phyloP scores from a whole-genome alignment of 92 coral and sea anemone genomes.

The Hydrozoanthus gracilis region DNA sequence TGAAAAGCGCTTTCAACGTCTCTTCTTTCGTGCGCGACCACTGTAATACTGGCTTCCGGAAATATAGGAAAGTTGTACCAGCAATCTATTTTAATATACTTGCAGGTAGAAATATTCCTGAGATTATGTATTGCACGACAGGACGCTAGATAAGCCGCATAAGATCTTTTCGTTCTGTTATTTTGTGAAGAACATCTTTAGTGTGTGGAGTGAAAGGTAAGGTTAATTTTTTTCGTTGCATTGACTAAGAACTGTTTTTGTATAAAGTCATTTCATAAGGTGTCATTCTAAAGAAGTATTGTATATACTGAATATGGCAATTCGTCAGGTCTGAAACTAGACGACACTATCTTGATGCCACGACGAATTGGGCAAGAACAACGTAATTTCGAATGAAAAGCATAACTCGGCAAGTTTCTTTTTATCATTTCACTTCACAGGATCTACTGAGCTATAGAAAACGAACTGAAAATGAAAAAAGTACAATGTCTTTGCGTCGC shows the following conservation, averaged over 20 bases:
- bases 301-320: neutral
- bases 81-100: neutral
- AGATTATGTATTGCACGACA: neutral
- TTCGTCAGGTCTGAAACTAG: neutral
- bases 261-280: neutral
- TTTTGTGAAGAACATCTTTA: neutral
- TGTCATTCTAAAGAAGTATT: neutral
- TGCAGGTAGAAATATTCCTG: neutral
- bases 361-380: neutral
- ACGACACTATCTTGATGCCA: neutral
- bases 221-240: neutral
- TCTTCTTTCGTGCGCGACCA: neutral
- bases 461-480: neutral
- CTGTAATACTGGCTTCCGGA: neutral
- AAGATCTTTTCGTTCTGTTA: neutral
- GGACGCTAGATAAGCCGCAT: neutral
- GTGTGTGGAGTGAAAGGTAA: neutral
- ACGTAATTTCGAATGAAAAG: neutral
- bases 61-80: neutral
- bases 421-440: neutral
- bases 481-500: neutral
- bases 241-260: neutral
- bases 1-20: neutral
- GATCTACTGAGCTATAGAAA: neutral
- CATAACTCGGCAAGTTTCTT: neutral